phyloP scores from a whole-genome alignment of 2,113 vertebrate genomes.

The Chloroceryle aenea region DNA sequence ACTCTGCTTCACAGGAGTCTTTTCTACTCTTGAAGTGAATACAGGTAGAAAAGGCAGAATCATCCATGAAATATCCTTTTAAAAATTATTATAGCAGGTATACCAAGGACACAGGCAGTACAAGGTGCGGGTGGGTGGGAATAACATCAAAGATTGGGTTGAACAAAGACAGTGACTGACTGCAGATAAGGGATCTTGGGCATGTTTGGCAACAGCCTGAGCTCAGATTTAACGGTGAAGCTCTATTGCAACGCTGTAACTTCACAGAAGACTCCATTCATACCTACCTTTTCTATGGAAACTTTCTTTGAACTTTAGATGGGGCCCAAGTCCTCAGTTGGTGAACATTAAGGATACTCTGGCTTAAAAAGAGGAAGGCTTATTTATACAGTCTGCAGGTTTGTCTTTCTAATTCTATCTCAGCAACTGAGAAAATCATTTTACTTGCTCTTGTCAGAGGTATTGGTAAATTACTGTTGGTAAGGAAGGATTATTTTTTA shows the following conservation, averaged over 20 bases:
- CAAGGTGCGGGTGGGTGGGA: not conserved
- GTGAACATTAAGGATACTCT: not conserved
- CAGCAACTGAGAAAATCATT: not conserved
- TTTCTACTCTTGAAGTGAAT: not conserved
- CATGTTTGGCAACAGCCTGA: not conserved
- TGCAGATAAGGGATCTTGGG: not conserved
- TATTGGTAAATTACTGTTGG: not conserved
- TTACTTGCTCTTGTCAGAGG: not conserved
- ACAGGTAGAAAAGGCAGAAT: not conserved
- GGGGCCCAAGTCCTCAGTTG: not conserved
- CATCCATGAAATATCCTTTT: not conserved
- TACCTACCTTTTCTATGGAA: not conserved
- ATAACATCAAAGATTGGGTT: not conserved
- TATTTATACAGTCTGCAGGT: not conserved
- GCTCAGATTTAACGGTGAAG: not conserved
- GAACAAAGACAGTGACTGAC: fast-evolving
- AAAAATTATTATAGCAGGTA: not conserved
- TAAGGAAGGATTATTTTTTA: not conserved
- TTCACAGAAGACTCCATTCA: not conserved
- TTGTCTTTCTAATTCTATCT: not conserved
- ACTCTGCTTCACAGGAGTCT: not conserved
- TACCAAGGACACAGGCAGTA: not conserved
- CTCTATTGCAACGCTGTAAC: not conserved
- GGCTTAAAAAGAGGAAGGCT: not conserved
- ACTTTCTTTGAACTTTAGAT: not conserved